Evolutionary conservation across 2,888 invertebrate species (phyloP).

Genomic region (Chymomyza amoena): DNA sequence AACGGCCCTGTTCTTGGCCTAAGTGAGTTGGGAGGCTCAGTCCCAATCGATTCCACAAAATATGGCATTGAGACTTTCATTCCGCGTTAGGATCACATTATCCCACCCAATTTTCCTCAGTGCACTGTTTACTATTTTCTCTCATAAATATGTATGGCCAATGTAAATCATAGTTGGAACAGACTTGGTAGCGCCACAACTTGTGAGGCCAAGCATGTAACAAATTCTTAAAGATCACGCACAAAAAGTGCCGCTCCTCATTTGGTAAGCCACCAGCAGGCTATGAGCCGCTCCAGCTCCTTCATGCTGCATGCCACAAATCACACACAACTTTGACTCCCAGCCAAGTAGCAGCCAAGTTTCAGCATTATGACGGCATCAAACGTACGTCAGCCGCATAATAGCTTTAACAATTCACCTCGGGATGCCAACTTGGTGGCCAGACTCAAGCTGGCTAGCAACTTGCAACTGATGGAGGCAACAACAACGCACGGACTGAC

Average conservation of each 20-base stretch:
- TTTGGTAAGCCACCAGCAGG: slow-evolving; percentile 74
- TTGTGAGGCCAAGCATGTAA: slow-evolving; percentile 67
- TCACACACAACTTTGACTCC: slow-evolving; percentile 34
- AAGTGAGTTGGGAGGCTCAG: too few relatives aligned
- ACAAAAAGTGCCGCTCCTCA: slow-evolving; percentile 52
- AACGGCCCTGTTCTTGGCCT: too few relatives aligned
- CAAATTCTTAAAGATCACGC: slow-evolving; percentile 48
- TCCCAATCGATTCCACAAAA: too few relatives aligned
- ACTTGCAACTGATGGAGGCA: not conserved
- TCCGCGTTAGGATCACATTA: too few relatives aligned
- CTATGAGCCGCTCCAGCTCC: slow-evolving; percentile 37
- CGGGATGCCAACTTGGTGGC: not conserved
- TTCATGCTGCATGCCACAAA: slow-evolving; percentile 35
- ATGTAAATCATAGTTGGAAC: slow-evolving; percentile 53
- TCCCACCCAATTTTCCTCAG: not conserved
- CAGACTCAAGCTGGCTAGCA: not conserved
- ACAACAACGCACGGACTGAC: slow-evolving; percentile 5
- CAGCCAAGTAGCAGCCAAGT: not conserved
- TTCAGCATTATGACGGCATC: slow-evolving; percentile 53
- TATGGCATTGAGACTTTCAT: too few relatives aligned
- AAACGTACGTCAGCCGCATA: slow-evolving; percentile 47
- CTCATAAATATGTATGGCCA: slow-evolving; percentile 61
- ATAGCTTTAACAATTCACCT: slow-evolving; percentile 69
- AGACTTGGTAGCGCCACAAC: slow-evolving; percentile 57
- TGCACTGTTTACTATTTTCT: slow-evolving; percentile 52